Conservation (phyloP, 1,140 invertebrate genomes). For the Drosophila jambulina region DNA sequence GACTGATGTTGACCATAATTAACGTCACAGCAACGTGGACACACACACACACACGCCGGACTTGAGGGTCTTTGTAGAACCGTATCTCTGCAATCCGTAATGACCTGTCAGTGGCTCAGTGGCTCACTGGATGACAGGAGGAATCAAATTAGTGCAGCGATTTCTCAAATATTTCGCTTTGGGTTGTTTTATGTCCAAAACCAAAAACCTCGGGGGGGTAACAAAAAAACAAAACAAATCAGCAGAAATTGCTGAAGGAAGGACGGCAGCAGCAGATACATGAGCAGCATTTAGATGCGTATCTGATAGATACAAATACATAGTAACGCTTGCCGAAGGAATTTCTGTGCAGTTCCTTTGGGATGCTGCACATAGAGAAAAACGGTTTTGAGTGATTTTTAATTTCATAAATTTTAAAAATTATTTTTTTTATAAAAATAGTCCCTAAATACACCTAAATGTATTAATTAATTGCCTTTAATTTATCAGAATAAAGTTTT, state of each 20-base stretch:
- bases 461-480: no score
- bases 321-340: conserved; percentile 26
- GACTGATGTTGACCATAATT: conserved; percentile 61
- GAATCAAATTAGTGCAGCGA: conserved; percentile 65
- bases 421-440: background rate
- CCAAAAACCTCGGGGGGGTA: conserved; percentile 21
- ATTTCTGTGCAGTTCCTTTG: conserved; percentile 41
- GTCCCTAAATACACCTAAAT: background rate
- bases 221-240: conserved; percentile 54
- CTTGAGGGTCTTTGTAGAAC: conserved; percentile 21
- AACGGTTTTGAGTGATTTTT: background rate
- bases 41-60: conserved; percentile 20
- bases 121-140: conserved; percentile 35
- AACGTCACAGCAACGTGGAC: conserved; percentile 58
- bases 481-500: background rate
- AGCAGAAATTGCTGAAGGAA: conserved; percentile 47
- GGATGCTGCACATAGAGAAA: background rate
- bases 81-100: conserved; percentile 22
- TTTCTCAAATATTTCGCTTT: conserved; percentile 51
- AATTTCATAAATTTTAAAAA: background rate
- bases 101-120: conserved; percentile 46
- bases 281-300: conserved; percentile 66
- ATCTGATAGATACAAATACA: conserved; percentile 66
- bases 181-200: conserved; percentile 47
- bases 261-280: conserved; percentile 30